Conservation (phyloP, 2,888 invertebrate genomes). For the Maniola hyperantus region DNA sequence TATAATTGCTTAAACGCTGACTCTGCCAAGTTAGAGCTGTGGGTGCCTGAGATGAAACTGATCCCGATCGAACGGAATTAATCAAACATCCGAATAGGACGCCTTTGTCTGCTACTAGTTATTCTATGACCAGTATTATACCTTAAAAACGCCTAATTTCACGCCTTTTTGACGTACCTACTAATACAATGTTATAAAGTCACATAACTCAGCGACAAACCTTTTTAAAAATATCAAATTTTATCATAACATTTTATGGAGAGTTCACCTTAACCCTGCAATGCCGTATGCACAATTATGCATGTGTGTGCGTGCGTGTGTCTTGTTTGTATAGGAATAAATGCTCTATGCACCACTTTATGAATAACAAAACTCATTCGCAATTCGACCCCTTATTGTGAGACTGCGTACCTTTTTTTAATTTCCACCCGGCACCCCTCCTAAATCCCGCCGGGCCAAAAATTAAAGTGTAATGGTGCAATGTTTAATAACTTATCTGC, state of each 20-base stretch:
- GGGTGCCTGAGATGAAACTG: too few relatives aligned
- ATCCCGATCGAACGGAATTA: too few relatives aligned
- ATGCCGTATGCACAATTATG: slow-evolving; percentile 14
- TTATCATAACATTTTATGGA: background rate
- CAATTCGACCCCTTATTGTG: slow-evolving; percentile 51
- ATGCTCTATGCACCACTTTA: slow-evolving; percentile 38
- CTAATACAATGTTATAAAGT: background rate
- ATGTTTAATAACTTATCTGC: slow-evolving; percentile 80
- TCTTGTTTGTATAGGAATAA: slow-evolving; percentile 26
- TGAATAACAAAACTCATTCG: slow-evolving; percentile 73
- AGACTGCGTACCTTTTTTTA: slow-evolving; percentile 55
- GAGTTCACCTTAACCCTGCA: slow-evolving; percentile 31
- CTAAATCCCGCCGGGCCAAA: slow-evolving; percentile 71
- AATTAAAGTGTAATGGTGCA: slow-evolving; percentile 81
- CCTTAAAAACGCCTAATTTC: too few relatives aligned
- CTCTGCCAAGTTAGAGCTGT: too few relatives aligned
- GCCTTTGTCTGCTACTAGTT: too few relatives aligned
- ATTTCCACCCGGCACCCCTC: slow-evolving; percentile 63
- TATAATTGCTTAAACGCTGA: too few relatives aligned
- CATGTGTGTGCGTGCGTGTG: slow-evolving; percentile 3
- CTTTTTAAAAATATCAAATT: too few relatives aligned
- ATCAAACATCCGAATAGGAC: too few relatives aligned
- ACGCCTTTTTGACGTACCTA: too few relatives aligned
- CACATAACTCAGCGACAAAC: background rate
- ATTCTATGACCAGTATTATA: too few relatives aligned